Evolutionary conservation across 2,113 vertebrate genomes (phyloP).

Genomic region (Rhegmatorhina hoffmannsi): DNA sequence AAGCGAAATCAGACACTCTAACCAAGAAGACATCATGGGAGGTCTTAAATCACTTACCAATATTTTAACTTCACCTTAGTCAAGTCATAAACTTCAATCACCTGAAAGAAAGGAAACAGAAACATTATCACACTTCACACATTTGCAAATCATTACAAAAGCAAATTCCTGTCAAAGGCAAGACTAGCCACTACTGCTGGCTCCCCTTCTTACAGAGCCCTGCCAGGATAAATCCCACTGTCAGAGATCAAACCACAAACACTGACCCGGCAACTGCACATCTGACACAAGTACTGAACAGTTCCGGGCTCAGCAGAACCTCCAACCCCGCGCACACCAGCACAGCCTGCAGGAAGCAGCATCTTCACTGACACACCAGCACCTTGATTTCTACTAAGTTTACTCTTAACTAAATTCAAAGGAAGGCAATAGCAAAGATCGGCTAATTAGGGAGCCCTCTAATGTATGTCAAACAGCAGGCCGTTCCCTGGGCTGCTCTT

Average conservation of each 20-base stretch:
- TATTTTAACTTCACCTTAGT: slow-evolving; percentile 99
- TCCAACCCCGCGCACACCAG: neutral
- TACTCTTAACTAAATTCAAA: neutral
- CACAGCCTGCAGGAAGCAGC: neutral
- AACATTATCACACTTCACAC: neutral
- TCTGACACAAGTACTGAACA: neutral
- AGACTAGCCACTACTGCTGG: neutral
- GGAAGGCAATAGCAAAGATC: neutral
- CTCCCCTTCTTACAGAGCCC: neutral
- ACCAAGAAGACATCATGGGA: neutral
- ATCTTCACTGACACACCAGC: neutral
- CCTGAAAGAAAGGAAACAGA: slow-evolving; percentile 77
- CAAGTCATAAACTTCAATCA: slow-evolving; percentile 99
- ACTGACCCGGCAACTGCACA: neutral
- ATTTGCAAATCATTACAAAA: neutral
- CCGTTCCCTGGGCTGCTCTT: neutral
- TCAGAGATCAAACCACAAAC: neutral
- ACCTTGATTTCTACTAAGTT: neutral
- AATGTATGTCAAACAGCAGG: neutral
- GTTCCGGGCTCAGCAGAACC: accelerated
- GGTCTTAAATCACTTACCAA: slow-evolving; percentile 85
- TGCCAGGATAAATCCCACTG: neutral
- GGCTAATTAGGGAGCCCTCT: neutral
- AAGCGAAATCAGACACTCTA: neutral
- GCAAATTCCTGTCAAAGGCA: neutral